These are phyloP conservation scores for Thaumatotibia leucotreta DNA, from an alignment of 1,140 invertebrate species.

Conservation along the genomic window DNA sequence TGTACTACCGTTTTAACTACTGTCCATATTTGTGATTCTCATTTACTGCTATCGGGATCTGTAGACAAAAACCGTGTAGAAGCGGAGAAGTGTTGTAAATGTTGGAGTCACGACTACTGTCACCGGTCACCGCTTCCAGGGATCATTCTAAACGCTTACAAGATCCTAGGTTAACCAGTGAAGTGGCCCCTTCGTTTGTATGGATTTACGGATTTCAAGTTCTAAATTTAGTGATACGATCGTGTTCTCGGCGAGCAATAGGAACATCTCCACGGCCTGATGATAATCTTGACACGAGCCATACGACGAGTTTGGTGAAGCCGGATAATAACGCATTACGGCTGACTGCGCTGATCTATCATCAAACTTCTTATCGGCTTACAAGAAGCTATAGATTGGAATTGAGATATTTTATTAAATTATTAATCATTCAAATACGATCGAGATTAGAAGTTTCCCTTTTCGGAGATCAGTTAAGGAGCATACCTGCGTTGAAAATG, in stretches of 20 bases:
- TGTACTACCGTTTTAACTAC: not conserved
- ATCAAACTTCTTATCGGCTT: conserved; percentile 1
- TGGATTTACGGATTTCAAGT: not conserved
- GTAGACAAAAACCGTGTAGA: not conserved
- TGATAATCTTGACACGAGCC: conserved; percentile 11
- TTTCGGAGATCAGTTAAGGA: not conserved
- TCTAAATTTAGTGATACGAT: not conserved
- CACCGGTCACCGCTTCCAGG: not conserved
- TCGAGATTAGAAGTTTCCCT: not conserved
- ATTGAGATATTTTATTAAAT: not conserved
- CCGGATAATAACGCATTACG: conserved; percentile 5
- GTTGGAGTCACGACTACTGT: conserved; percentile 1
- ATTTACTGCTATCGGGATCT: conserved; percentile 3
- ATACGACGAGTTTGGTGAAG: conserved; percentile 6
- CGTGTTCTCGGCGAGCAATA: not conserved
- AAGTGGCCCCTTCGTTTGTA: not conserved
- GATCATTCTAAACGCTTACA: not conserved
- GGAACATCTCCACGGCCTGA: not conserved
- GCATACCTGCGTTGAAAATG: not conserved
- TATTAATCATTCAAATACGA: not conserved
- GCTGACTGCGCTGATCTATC: conserved; percentile 2
- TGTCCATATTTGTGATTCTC: conserved; percentile 6
- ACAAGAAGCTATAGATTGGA: conserved; percentile 5
- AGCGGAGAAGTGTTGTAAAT: not conserved
- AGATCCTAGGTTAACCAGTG: not conserved